These are phyloP conservation scores for Fundulus diaphanus DNA, from an alignment of 2,797 vertebrate species.

Conservation along the genomic window DNA sequence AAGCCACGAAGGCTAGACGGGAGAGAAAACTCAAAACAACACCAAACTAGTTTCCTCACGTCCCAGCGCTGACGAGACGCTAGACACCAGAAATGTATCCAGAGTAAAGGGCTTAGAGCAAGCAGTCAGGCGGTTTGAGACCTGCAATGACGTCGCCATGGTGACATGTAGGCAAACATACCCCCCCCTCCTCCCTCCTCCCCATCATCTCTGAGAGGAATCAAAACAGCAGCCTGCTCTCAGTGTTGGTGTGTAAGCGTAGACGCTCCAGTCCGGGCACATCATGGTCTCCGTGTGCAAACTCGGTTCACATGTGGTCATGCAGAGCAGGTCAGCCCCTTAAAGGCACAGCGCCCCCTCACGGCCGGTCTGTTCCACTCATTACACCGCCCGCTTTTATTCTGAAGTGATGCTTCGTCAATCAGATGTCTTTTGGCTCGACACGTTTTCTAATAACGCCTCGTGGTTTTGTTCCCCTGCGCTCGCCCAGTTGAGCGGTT, in stretches of 20 bases:
- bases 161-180: slow-evolving; percentile 1
- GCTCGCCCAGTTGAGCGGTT: slow-evolving; percentile 81
- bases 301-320: slow-evolving; percentile 11
- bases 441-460: background rate
- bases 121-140: slow-evolving; percentile 30
- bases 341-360: slow-evolving; percentile 10
- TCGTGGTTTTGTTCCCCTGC: background rate
- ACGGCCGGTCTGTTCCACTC: slow-evolving; percentile 7
- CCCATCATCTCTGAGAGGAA: slow-evolving; percentile 7
- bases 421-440: background rate
- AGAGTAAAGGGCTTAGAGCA: slow-evolving; percentile 14
- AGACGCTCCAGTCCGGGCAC: slow-evolving; percentile 8
- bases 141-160: slow-evolving; percentile 26
- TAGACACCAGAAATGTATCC: slow-evolving; percentile 21
- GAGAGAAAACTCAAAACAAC: slow-evolving; percentile 18
- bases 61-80: slow-evolving; percentile 22
- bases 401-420: slow-evolving; percentile 2
- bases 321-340: background rate
- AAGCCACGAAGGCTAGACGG: background rate
- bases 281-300: slow-evolving; percentile 8
- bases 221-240: background rate
- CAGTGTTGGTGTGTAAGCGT: background rate
- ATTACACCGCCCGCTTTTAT: slow-evolving; percentile 5
- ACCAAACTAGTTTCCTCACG: slow-evolving; percentile 20
- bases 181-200: too few species aligned